phyloP scores from a whole-genome alignment of 1,140 invertebrate genomes.

The Euura lappo region DNA sequence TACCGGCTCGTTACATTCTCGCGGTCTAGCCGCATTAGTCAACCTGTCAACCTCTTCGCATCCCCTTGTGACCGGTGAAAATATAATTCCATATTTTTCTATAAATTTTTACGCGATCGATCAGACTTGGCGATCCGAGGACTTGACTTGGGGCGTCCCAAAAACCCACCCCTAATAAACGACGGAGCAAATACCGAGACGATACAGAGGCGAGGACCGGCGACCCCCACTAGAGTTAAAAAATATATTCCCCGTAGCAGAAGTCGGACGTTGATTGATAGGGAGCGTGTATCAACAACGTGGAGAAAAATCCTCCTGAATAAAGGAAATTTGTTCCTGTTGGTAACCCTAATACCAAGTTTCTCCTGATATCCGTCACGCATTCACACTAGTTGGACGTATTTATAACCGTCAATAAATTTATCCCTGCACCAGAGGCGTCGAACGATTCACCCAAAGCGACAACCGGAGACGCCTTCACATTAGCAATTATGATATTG shows the following conservation, averaged over 20 bases:
- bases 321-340: conserved; percentile 5
- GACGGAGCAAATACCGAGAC: neutral
- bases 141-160: neutral
- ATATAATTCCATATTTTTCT: conserved; percentile 31
- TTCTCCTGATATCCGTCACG: neutral
- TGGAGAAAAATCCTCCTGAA: neutral
- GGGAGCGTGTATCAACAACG: neutral
- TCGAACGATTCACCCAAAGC: too few species aligned
- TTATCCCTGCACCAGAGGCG: neutral
- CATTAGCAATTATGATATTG: too few species aligned
- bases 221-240: neutral
- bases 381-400: neutral
- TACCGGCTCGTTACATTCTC: neutral
- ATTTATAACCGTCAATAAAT: neutral
- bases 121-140: conserved; percentile 9
- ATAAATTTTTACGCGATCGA: conserved; percentile 26
- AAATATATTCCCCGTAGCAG: neutral
- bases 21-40: conserved; percentile 31
- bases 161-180: too few species aligned
- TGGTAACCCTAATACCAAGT: neutral
- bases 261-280: neutral
- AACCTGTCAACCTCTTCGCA: conserved; percentile 28
- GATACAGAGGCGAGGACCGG: neutral
- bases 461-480: too few species aligned
- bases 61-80: neutral